phyloP scores from a whole-genome alignment of 2,797 vertebrate genomes.

The Mycteria americana region DNA sequence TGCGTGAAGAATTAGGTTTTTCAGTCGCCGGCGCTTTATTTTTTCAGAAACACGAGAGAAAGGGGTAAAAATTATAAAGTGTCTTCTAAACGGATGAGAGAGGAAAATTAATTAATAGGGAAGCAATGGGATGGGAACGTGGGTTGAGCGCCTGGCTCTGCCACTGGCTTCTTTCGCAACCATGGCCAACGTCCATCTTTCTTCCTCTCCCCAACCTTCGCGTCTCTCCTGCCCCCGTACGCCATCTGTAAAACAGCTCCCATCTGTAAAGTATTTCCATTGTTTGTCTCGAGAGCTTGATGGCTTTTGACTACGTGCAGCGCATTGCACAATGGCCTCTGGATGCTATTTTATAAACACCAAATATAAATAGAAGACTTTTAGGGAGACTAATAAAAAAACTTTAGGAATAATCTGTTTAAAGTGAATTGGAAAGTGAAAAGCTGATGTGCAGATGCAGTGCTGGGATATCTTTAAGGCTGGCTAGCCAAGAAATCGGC shows the following conservation, averaged over 20 bases:
- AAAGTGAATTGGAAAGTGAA: constrained; percentile 58
- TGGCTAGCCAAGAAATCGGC: background rate
- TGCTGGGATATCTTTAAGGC: constrained; percentile 14
- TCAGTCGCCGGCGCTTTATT: rapidly evolving
- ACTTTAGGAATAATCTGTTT: constrained; percentile 37
- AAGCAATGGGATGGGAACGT: background rate
- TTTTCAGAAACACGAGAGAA: background rate
- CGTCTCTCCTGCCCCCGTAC: background rate
- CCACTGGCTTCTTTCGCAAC: constrained; percentile 22
- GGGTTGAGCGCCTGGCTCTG: constrained; percentile 39
- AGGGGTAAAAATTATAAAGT: background rate
- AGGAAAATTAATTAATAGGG: constrained; percentile 24
- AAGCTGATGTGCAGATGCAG: constrained; percentile 45
- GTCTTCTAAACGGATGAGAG: background rate
- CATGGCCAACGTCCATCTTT: constrained; percentile 8
- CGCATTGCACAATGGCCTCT: constrained; percentile 26
- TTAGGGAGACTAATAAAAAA: constrained; percentile 25
- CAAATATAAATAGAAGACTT: constrained; percentile 55
- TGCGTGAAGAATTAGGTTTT: background rate
- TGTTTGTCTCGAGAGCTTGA: constrained; percentile 45
- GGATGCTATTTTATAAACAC: constrained; percentile 38
- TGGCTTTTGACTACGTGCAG: constrained; percentile 31
- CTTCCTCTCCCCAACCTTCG: background rate
- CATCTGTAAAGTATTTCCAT: constrained; percentile 45
- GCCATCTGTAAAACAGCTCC: constrained; percentile 11